Percentiles rank a stretch among this genome's conserved stretches.
These are phyloP conservation scores for Caenorhabditis sp. DNA, from an alignment of 2,888 invertebrate genomes.

Conservation along the genomic window DNA sequence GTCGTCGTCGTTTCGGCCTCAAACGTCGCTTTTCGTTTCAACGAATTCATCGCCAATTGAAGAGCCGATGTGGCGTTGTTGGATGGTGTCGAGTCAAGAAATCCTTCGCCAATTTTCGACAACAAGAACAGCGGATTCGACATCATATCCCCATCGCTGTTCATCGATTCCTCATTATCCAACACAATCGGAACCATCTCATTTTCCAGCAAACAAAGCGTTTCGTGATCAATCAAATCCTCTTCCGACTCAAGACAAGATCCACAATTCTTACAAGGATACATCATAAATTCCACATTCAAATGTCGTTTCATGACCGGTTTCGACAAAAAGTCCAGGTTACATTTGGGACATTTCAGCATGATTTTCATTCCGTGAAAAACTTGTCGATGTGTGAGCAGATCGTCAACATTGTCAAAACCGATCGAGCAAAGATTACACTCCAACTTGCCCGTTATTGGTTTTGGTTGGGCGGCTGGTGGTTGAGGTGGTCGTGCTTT, in stretches of 20 bases:
- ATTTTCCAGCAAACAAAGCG: neutral
- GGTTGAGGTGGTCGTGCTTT: neutral
- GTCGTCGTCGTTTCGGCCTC: neutral
- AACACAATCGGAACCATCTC: neutral
- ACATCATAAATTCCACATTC: neutral
- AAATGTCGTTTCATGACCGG: neutral
- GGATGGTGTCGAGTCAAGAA: neutral
- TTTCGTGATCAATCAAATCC: neutral
- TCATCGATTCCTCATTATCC: neutral
- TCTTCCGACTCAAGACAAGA: neutral
- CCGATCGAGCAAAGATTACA: neutral
- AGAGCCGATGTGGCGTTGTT: neutral
- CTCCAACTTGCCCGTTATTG: neutral
- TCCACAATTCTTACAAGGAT: neutral
- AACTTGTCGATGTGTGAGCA: neutral
- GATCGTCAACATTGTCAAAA: neutral
- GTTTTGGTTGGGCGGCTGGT: neutral
- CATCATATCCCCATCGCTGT: neutral
- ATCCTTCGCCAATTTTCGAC: neutral
- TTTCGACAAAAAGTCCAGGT: neutral
- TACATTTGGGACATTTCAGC: conserved; percentile 1
- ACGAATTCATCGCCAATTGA: neutral
- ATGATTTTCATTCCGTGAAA: neutral
- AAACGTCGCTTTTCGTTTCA: neutral
- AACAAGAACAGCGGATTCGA: neutral